Evolutionary conservation across 2,113 vertebrate genomes (phyloP).

Genomic region (Neolamprologus brichardi): DNA sequence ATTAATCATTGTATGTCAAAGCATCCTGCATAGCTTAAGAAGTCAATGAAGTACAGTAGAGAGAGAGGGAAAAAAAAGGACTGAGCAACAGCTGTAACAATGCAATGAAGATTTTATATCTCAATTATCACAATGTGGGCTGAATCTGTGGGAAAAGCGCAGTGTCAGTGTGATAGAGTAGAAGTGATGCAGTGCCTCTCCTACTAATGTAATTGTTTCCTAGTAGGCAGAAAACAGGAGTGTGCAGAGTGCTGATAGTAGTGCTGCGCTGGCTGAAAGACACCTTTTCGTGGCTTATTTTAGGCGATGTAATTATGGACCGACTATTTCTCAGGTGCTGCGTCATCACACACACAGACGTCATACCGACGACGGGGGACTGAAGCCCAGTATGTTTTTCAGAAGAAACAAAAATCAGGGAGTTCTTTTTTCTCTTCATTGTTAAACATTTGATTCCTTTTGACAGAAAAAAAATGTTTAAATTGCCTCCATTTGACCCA

Average conservation of each 20-base stretch:
- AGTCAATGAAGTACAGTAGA: not conserved
- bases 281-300: conserved; percentile 66
- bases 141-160: not conserved
- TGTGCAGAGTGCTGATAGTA: conserved; percentile 40
- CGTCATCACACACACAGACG: conserved; percentile 47
- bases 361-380: conserved; percentile 34
- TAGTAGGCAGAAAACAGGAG: conserved; percentile 19
- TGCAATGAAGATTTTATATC: conserved; percentile 8
- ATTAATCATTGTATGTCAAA: not conserved
- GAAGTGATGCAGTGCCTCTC: conserved; percentile 13
- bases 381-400: not conserved
- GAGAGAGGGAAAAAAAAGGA: not conserved
- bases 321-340: conserved; percentile 48
- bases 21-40: not conserved
- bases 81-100: not conserved
- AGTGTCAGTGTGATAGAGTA: conserved; percentile 19
- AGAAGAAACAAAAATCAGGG: not conserved
- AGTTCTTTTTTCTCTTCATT: not conserved
- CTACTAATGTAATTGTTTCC: conserved; percentile 33
- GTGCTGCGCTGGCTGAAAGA: conserved; percentile 50
- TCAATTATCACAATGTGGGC: conserved; percentile 5
- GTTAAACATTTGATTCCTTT: not conserved
- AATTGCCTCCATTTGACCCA: not conserved
- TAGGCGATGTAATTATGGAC: conserved; percentile 57
- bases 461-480: not conserved